These are phyloP conservation scores for Clistopyga incitator DNA, from an alignment of 2,888 invertebrate genomes.

Conservation along the genomic window DNA sequence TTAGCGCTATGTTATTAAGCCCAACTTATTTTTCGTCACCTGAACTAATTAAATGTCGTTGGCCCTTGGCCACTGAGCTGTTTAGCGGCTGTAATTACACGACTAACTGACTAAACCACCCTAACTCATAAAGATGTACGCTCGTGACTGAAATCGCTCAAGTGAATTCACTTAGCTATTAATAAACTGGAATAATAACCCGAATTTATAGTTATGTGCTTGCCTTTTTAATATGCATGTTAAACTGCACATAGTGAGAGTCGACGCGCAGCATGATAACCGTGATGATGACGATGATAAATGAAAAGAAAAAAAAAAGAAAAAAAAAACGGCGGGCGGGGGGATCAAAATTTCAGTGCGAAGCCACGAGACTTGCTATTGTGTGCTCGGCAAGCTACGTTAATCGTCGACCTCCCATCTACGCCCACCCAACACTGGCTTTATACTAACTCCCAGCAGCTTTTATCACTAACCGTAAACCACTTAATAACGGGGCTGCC, in stretches of 20 bases:
- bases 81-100: too few species aligned
- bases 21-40: too few species aligned
- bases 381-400: constrained; percentile 5
- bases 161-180: background rate
- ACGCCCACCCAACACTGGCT: constrained; percentile 12
- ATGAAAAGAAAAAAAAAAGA: constrained; percentile 18
- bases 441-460: constrained; percentile 32
- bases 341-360: constrained; percentile 10
- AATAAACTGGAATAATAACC: background rate
- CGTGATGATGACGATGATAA: background rate
- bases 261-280: background rate
- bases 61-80: too few species aligned
- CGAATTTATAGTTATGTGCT: background rate
- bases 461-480: constrained; percentile 57
- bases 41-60: too few species aligned
- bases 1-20: too few species aligned
- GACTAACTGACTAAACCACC: too few species aligned
- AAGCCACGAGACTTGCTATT: background rate
- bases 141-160: too few species aligned
- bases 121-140: too few species aligned
- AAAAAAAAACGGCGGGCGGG: too few species aligned
- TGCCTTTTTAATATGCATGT: background rate
- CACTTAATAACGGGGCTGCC: constrained; percentile 49
- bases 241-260: background rate
- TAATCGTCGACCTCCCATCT: constrained; percentile 26